Evolutionary conservation across 2,797 vertebrate species (phyloP), one percentile per base, ranked within the genome.

Genomic region (Cuniculus paca): DNA sequence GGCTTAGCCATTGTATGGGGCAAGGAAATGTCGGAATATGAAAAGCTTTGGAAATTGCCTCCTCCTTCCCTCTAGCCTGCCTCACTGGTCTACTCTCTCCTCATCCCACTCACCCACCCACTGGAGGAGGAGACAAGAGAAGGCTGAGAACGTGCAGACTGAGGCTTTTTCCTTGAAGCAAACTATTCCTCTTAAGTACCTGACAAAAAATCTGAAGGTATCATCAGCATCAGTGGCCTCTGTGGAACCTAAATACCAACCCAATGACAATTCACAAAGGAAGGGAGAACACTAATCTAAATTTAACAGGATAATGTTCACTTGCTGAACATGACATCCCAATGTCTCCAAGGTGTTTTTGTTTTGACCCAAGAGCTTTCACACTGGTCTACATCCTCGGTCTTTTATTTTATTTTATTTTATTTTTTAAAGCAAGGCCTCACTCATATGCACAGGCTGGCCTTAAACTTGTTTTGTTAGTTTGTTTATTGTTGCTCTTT

Each of bases 41-140:
- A 50, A 80, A 94, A 80, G 48, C 6, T 80, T 87, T 36, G 42
- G 86, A 93, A 89, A 54, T 56, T 72, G 81, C 24, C 61, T 91
- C 17, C 28, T 65, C 24, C 74, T 84, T 92, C 75, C 34, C 60
- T 81, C 36, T 6, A 80, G n/a, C 8, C 45, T 80, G 5, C 48
- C 56, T 90, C 63, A 88, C 52, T 79, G 26, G 17, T 42, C 56
- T 86, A 13, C 42, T 72, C 16, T 77, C 24, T 54, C 22, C 16
- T 90, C 56, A 48, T 5, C 36, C 65, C 20, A 54, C 4, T 42
- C 13, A 42, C 6, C 50, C 34, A 45, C 31, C 4, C 56, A 75
- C 8, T 34, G 26, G 11, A 85, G 16, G 36, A n/a, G 22, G 16
- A 78, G 28, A 78, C 3, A 83, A 58, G 19, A 74, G 39, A 82